Base-by-base conservation (phyloP, 1,140 invertebrate species). In the Lepidotrigona ventralis region DNA sequence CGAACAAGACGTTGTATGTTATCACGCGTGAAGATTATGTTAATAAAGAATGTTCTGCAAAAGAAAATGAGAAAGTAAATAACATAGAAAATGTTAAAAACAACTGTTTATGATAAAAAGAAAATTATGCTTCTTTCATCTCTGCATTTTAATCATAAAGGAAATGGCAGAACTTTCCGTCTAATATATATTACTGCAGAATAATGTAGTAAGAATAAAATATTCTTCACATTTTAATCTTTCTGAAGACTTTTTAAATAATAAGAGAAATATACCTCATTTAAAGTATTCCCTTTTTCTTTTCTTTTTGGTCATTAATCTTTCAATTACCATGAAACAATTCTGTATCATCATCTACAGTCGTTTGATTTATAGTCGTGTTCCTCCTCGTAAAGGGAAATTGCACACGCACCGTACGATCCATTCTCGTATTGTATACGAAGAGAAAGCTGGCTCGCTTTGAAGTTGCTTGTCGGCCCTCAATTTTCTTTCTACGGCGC, bases 401-500 rank as follows among this genome's bases (percentile, higher is more conserved):
- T 79, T 21, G 33, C 26, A 39, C 53, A 26, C 23, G n/a, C 14
- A 39, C 9, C 17, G 26, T 46, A 60, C 29, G 21, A 2, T 21
- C 17, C 17, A 56, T 79, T 39, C 64, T 39, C n/a, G n/a, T 15
- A 51, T 26, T 6, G 6, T 19, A 33, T 51, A 6, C 12, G 46
- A 26, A 11, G 23, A 33, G 51, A 19, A 78, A 58, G 14, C 39
- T 39, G 12, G 56, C 14, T 64, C 19, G 12, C 79, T 72, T 81
- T 79, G 77, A 79, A 79, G 70, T n/a, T 15, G 26, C 69, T 46
- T 46, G 54, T 51, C 54, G 69, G 46, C 21, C 39, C 56, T 63
- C 69, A 53, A 72, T 80, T 80, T 80, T 80, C 78, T 9, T 72
- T 14, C 69, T 29, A 72, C 69, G 19, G 23, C 33, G 33, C 26